Evolutionary conservation across 92 coral and sea anemone genomes (phyloP).

Genomic region (Epizoanthus ramosus): DNA sequence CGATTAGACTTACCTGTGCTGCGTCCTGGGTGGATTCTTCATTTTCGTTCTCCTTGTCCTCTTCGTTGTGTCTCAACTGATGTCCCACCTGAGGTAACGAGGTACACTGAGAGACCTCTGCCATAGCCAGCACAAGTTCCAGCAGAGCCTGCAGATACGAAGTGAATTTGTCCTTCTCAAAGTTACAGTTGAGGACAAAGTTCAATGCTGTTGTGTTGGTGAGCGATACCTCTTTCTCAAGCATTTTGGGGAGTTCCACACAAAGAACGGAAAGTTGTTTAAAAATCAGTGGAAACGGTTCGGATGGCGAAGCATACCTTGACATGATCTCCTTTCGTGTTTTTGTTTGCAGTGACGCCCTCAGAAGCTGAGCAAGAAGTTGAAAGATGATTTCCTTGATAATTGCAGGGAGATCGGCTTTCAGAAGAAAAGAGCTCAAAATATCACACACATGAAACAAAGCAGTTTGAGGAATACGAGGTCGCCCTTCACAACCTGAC

Average conservation of each 20-base stretch:
- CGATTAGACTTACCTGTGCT: constrained; percentile 2
- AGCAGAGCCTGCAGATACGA: constrained; percentile 93
- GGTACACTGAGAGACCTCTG: constrained; percentile 59
- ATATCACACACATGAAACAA: constrained; percentile 59
- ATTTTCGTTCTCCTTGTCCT: constrained; percentile 13
- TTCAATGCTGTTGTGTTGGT: constrained; percentile 84
- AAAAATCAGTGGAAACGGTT: constrained; percentile 51
- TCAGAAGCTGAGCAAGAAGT: constrained; percentile 83
- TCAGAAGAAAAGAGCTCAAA: constrained; percentile 60
- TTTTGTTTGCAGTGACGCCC: constrained; percentile 60
- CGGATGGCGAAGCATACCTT: constrained; percentile 50
- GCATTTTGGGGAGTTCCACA: constrained; percentile 82
- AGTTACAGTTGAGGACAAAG: constrained; percentile 89
- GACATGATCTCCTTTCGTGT: constrained; percentile 32
- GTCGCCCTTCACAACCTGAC: background rate
- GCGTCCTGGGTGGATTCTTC: constrained; percentile 4
- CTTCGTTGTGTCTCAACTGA: constrained; percentile 7
- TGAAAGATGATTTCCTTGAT: constrained; percentile 78
- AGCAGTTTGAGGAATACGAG: constrained; percentile 26
- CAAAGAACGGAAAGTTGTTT: constrained; percentile 77
- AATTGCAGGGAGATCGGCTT: constrained; percentile 65
- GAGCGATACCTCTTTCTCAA: constrained; percentile 90
- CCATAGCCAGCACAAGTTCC: constrained; percentile 80
- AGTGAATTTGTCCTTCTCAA: constrained; percentile 90
- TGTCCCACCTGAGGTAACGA: constrained; percentile 5